Conservation (phyloP, 2,113 vertebrate genomes). For the Rissa tridactyla region DNA sequence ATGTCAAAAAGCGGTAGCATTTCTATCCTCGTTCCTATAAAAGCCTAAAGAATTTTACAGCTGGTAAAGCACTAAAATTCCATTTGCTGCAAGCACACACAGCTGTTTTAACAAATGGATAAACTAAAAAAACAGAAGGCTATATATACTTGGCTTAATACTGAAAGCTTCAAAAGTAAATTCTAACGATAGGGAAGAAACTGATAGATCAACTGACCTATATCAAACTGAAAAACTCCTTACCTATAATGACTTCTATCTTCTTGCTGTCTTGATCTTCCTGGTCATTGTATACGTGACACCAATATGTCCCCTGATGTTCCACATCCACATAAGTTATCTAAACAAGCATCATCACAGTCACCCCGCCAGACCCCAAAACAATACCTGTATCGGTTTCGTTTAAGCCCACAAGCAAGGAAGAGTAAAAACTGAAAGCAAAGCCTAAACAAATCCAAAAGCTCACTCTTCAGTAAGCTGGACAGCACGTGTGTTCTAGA, state of each 20-base stretch:
- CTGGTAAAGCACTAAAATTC: neutral
- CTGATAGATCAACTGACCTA: neutral
- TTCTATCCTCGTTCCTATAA: neutral
- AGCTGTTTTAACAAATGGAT: neutral
- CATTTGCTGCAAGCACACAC: neutral
- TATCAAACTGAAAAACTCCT: neutral
- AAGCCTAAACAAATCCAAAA: neutral
- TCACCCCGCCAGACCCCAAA: neutral
- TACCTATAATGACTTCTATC: conserved; percentile 83
- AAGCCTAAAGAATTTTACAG: neutral
- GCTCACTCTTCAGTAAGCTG: neutral
- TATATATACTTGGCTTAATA: neutral
- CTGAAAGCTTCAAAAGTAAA: neutral
- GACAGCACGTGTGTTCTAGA: neutral
- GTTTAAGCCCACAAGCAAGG: neutral
- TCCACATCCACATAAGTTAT: conserved; percentile 75
- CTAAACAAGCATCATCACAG: conserved; percentile 58
- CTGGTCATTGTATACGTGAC: conserved; percentile 81
- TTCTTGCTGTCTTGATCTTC: conserved; percentile 84
- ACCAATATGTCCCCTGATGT: conserved; percentile 87
- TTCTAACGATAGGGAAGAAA: neutral
- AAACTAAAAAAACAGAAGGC: neutral
- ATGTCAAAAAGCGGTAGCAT: neutral
- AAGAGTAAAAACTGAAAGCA: neutral
- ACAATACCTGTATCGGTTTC: neutral